Evolutionary conservation across 2,113 vertebrate species (phyloP).

Genomic region (Psettodes erumei): DNA sequence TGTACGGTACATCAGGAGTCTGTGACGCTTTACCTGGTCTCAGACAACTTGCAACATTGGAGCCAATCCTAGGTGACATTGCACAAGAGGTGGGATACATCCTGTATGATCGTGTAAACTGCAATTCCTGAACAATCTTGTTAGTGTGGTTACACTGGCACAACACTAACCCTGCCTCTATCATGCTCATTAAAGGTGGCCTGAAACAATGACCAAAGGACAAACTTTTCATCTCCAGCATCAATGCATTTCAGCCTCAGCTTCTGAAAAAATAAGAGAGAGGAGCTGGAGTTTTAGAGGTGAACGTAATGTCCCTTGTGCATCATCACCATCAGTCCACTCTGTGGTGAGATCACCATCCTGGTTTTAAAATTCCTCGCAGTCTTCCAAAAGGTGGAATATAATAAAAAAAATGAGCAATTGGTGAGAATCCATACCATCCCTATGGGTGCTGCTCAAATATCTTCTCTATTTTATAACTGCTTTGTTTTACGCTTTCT

Average conservation of each 20-base stretch:
- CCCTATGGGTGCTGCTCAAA: slow-evolving; percentile 43
- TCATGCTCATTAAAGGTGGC: not conserved
- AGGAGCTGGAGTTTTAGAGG: slow-evolving; percentile 71
- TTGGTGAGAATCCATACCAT: slow-evolving; percentile 58
- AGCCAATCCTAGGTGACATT: not conserved
- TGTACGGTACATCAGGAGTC: not conserved
- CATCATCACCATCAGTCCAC: slow-evolving; percentile 74
- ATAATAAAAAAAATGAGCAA: slow-evolving; percentile 55
- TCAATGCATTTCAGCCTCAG: slow-evolving; percentile 22
- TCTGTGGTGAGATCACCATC: slow-evolving; percentile 71
- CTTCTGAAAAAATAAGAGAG: slow-evolving; percentile 67
- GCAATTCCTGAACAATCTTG: not conserved
- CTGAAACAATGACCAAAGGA: slow-evolving; percentile 33
- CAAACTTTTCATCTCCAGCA: slow-evolving; percentile 8
- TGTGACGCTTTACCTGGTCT: not conserved
- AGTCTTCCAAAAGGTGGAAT: slow-evolving; percentile 69
- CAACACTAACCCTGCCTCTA: not conserved
- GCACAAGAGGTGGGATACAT: not conserved
- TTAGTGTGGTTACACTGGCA: not conserved
- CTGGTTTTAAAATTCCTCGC: slow-evolving; percentile 70
- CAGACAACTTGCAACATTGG: not conserved
- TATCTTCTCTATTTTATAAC: slow-evolving; percentile 49
- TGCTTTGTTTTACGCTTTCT: slow-evolving; percentile 29
- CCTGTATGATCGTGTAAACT: not conserved
- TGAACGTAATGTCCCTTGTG: slow-evolving; percentile 78